Conservation (phyloP, 2,113 vertebrate species). For the Cephalophus harveyi region DNA sequence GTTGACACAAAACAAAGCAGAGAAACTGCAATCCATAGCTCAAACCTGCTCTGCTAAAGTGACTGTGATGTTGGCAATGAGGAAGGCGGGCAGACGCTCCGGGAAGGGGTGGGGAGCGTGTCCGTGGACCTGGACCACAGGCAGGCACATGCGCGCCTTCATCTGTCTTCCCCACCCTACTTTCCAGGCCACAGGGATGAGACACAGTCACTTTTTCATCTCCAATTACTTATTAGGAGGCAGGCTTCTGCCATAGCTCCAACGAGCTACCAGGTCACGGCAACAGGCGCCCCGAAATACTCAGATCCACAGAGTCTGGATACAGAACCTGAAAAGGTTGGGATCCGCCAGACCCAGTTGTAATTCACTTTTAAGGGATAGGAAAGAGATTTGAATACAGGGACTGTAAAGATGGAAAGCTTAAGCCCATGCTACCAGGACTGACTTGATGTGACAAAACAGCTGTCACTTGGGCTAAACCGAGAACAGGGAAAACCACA, state of each 20-base stretch:
- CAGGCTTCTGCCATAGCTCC: background rate
- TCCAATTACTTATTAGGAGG: background rate
- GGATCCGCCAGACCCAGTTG: background rate
- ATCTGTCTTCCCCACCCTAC: background rate
- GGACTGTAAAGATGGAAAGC: background rate
- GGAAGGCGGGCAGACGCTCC: no score
- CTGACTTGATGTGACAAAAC: background rate
- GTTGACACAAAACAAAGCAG: background rate
- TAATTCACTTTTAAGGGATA: background rate
- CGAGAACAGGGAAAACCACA: background rate
- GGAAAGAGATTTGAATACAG: background rate
- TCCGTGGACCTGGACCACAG: background rate
- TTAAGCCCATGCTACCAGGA: background rate
- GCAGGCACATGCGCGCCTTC: rapidly evolving
- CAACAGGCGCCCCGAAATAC: background rate
- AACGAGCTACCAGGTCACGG: rapidly evolving
- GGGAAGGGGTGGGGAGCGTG: rapidly evolving
- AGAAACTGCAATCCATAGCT: rapidly evolving
- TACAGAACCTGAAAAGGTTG: no score
- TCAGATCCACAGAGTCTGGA: background rate
- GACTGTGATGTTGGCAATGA: background rate
- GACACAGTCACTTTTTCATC: background rate
- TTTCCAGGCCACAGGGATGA: background rate
- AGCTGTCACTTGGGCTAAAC: background rate
- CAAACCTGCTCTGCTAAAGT: background rate